phyloP scores from a whole-genome alignment of 2,113 vertebrate species.

The Brienomyrus longianalis region DNA sequence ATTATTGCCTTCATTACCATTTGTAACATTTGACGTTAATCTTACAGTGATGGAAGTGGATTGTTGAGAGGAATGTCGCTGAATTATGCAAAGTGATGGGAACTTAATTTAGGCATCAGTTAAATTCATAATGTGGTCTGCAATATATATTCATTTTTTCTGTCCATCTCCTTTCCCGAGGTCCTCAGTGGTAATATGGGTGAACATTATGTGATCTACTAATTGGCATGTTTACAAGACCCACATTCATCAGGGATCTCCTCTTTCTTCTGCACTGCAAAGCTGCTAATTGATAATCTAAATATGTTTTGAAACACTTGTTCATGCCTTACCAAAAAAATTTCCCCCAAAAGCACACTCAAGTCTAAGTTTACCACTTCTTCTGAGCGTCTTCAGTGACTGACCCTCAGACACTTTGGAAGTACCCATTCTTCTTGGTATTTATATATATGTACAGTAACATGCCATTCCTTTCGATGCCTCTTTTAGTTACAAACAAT shows the following conservation, averaged over 20 bases:
- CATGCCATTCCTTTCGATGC: not conserved
- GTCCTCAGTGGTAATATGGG: not conserved
- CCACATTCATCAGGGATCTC: not conserved
- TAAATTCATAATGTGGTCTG: not conserved
- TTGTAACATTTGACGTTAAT: slow-evolving; percentile 1
- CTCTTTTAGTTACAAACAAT: not conserved
- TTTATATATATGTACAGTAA: not conserved
- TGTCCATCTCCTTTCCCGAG: not conserved
- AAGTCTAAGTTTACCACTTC: not conserved
- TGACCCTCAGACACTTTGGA: not conserved
- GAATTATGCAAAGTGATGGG: not conserved
- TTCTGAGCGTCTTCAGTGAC: not conserved
- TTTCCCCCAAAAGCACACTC: not conserved
- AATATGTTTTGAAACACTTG: not conserved
- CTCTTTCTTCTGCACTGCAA: not conserved
- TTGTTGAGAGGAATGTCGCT: not conserved
- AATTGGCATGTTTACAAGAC: not conserved
- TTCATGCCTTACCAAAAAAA: not conserved
- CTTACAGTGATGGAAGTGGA: not conserved
- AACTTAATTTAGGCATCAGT: not conserved
- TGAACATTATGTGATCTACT: not conserved
- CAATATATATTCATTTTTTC: not conserved
- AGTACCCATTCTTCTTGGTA: not conserved
- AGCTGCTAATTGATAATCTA: not conserved
- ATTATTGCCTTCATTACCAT: not conserved